These are phyloP conservation scores for Netelia inedita DNA, from an alignment of 2,888 invertebrate species.

Conservation along the genomic window DNA sequence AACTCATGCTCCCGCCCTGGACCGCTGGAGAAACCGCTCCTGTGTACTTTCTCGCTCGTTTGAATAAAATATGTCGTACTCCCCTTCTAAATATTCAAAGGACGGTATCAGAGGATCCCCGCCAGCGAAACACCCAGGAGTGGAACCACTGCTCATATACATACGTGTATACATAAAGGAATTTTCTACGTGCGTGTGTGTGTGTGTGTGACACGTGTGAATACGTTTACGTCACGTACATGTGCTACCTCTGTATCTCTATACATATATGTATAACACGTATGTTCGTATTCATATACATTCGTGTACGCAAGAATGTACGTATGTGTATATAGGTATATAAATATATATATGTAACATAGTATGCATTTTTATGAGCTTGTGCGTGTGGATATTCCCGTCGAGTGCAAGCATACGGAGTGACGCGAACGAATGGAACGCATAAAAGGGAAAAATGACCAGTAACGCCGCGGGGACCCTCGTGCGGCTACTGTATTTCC, in stretches of 20 bases:
- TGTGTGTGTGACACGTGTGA: conserved; percentile 35
- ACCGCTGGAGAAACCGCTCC: conserved; percentile 70
- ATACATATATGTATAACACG: conserved; percentile 1
- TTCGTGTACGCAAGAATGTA: conserved; percentile 15
- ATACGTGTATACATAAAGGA: conserved; percentile 8
- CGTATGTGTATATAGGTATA: conserved; percentile 1
- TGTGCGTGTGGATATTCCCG: conserved; percentile 62
- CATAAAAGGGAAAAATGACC: conserved; percentile 84
- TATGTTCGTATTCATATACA: not conserved
- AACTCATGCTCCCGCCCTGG: conserved; percentile 57
- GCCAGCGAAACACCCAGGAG: conserved; percentile 38
- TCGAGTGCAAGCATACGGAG: conserved; percentile 72
- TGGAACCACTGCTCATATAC: conserved; percentile 3
- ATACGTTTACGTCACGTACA: conserved; percentile 20
- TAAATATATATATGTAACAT: conserved; percentile 22
- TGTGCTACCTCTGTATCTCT: not conserved
- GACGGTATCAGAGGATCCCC: conserved; percentile 69
- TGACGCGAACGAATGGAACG: conserved; percentile 83
- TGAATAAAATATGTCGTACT: conserved; percentile 80
- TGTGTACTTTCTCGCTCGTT: conserved; percentile 66
- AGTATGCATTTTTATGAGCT: conserved; percentile 53
- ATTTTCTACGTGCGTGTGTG: not conserved
- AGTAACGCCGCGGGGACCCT: conserved; percentile 77
- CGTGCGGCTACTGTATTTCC: conserved; percentile 79
- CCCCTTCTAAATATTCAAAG: conserved; percentile 81